These are phyloP conservation scores for Geodia barretti DNA, from an alignment of 37 sponge, comb jelly and placozoan species.

Conservation along the genomic window DNA sequence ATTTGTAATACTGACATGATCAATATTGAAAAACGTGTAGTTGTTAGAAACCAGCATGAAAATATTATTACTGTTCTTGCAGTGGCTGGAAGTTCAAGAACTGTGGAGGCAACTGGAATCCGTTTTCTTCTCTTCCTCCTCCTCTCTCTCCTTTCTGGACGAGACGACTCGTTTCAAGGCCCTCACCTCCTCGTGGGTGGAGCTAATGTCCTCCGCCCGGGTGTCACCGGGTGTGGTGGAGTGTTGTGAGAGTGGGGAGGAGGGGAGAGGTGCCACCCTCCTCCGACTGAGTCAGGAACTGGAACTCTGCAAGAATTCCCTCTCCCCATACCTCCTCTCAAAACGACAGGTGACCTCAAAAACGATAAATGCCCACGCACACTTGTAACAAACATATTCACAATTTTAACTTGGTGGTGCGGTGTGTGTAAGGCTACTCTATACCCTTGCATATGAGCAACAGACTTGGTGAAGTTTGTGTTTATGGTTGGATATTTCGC, in stretches of 20 bases:
- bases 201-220: slow-evolving; percentile 68
- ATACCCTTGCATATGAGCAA: no score
- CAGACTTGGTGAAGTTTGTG: not conserved
- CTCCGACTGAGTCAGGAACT: slow-evolving; percentile 50
- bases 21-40: no score
- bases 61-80: no score
- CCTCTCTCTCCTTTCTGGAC: slow-evolving; percentile 64
- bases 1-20: no score
- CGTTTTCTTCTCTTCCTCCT: slow-evolving; percentile 60
- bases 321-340: slow-evolving; percentile 65
- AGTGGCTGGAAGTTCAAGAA: slow-evolving; percentile 90
- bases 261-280: slow-evolving; percentile 41
- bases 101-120: slow-evolving; percentile 87
- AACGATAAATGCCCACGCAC: no score
- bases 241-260: slow-evolving; percentile 85
- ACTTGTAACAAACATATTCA: no score
- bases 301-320: slow-evolving; percentile 82
- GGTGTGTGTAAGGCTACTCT: not conserved
- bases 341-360: slow-evolving; percentile 64
- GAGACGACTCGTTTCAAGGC: slow-evolving; percentile 73
- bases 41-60: no score
- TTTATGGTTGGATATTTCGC: not conserved
- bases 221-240: slow-evolving; percentile 66
- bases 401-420: no score
- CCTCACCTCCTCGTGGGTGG: slow-evolving; percentile 68